These are phyloP conservation scores for Thecophora atra DNA, from an alignment of 2,888 invertebrate species.

Conservation along the genomic window DNA sequence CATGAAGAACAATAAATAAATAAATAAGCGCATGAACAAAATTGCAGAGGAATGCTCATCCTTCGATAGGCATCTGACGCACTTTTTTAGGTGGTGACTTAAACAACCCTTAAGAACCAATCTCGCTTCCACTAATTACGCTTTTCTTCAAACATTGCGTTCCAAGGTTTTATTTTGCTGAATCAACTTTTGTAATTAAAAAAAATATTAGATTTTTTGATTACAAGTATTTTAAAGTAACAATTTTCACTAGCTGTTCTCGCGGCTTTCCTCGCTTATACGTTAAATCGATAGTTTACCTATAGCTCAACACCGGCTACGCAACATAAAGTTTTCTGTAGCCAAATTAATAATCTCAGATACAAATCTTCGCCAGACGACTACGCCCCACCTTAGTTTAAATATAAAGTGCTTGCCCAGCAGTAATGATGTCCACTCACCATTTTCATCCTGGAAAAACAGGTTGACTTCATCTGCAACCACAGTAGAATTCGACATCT, in stretches of 20 bases:
- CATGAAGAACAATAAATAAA: not conserved
- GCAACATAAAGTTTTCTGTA: not conserved
- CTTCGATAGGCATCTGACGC: too few species aligned
- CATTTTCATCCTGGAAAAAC: constrained; percentile 63
- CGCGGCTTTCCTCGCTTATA: too few species aligned
- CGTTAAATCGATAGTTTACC: not conserved
- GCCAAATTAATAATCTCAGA: not conserved
- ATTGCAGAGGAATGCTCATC: too few species aligned
- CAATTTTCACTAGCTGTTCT: too few species aligned
- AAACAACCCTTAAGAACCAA: not conserved
- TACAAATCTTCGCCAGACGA: not conserved
- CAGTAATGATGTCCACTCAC: constrained; percentile 51
- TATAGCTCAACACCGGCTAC: not conserved
- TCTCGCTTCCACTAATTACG: not conserved
- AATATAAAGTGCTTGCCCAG: not conserved
- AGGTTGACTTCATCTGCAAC: constrained; percentile 62
- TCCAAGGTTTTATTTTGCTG: not conserved
- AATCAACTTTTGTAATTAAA: not conserved
- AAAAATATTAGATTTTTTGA: not conserved
- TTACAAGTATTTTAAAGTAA: not conserved
- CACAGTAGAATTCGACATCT: constrained; percentile 59
- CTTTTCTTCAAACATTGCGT: not conserved
- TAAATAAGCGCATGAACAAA: not conserved
- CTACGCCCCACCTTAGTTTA: not conserved
- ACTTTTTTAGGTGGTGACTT: not conserved